Base-by-base conservation (phyloP, 2,888 invertebrate species). In the Drosophila buzzatii region DNA sequence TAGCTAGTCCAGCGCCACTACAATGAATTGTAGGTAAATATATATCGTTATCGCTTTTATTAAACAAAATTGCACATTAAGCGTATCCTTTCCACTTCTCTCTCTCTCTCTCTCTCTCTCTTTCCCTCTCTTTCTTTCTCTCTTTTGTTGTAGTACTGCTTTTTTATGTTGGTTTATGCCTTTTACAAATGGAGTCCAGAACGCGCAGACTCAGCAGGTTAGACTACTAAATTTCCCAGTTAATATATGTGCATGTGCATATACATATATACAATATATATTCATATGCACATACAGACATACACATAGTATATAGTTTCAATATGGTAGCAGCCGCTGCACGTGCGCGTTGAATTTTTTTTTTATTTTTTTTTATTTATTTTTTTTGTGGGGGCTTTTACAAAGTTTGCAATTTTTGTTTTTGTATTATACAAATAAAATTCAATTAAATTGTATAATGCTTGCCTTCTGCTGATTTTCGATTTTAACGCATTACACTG, bases 161-260 rank as follows among this genome's bases (percentile, higher is more conserved):
- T 31, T 55, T 27, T 52, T 20, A 27, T 27, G 27, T 27, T 27
- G 27, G 27, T 33, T 42, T 12, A 27, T 35, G 14, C 5, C 18
- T 18, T 45, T 18, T 18, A 16, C 16, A 35, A 55, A 18, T 39
- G 18, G 35, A 45, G 27, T 18, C 35, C n/a, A 14, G 49, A 76
- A 39, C 60, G 76, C 79, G 81, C 81, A 79, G 60, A 76, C 79
- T 82, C 81, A 59, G 47, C 67, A 55, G 64, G 64, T 73, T 69
- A 33, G 42, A 27, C 33, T 45, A 31, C 9, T 9, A 31, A 49
- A 49, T 1, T 49, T 31, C 9, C 5, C 49, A 33, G 49, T 49
- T 49, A 49, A 47, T 31, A 14, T 23, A 33, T n/a, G n/a, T 18
- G 9, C 16, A 47, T 9, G 9, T 4, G n/a, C 5, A 31, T 10